Percentiles rank a stretch among this genome's conserved stretches.
Conservation (phyloP, 92 coral and sea anemone species). For the Paramuricea clavata region DNA sequence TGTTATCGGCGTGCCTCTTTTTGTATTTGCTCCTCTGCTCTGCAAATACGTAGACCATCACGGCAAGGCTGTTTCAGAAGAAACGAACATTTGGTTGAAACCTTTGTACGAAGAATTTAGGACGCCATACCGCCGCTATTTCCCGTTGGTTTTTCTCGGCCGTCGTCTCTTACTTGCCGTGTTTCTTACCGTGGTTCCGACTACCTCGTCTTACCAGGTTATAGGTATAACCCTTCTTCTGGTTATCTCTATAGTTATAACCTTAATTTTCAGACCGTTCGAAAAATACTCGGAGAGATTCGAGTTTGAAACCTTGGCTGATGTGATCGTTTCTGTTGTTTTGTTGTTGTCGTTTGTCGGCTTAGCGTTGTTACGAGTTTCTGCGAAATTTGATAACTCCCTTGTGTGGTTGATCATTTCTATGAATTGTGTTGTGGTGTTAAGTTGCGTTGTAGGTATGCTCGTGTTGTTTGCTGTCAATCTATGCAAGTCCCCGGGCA, state of each 20-base stretch:
- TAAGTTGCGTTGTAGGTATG: neutral
- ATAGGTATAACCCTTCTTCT: constrained; percentile 57
- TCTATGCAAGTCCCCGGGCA: neutral
- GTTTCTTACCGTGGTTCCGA: no score
- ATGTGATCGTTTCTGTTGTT: no score
- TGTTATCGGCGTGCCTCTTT: constrained; percentile 76
- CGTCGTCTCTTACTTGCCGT: no score
- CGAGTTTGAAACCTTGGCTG: no score
- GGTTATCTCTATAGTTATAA: constrained; percentile 34
- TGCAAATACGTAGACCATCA: constrained; percentile 30
- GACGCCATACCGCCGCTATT: constrained; percentile 60
- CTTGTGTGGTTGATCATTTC: no score
- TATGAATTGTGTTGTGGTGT: constrained; percentile 2
- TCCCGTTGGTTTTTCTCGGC: no score
- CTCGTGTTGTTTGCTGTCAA: no score
- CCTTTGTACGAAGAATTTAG: constrained; percentile 71
- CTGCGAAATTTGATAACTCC: constrained; percentile 4
- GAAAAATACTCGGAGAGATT: no score
- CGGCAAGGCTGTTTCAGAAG: constrained; percentile 24
- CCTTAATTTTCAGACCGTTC: no score
- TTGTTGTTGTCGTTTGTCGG: no score
- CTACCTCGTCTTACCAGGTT: no score
- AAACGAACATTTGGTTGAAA: constrained; percentile 69
- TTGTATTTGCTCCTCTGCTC: constrained; percentile 73
- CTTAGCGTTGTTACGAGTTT: no score